These are phyloP conservation scores for Pseudopodoces humilis DNA, from an alignment of 2,113 vertebrate species.

Conservation along the genomic window DNA sequence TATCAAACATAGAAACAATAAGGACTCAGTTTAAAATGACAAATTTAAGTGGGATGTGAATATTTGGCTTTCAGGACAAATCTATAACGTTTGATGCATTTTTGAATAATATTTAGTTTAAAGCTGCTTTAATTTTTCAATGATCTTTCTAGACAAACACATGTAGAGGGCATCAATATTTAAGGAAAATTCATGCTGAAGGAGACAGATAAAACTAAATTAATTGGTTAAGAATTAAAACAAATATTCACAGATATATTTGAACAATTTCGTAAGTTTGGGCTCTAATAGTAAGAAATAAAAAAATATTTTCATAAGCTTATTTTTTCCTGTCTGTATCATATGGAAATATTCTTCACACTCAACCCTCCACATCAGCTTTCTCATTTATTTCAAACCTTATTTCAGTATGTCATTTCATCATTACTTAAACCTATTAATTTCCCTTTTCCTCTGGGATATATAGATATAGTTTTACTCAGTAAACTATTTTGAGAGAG, in stretches of 20 bases:
- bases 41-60: neutral
- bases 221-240: neutral
- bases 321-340: neutral
- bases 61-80: neutral
- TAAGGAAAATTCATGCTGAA: neutral
- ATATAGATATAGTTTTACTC: neutral
- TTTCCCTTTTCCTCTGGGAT: neutral
- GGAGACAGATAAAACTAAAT: neutral
- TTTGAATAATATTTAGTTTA: neutral
- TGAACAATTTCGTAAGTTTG: neutral
- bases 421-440: slow-evolving; percentile 9
- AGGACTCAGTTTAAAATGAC: neutral
- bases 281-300: neutral
- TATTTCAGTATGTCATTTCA: neutral
- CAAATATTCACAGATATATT: neutral
- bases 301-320: neutral
- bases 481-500: neutral
- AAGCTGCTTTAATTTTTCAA: neutral
- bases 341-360: neutral
- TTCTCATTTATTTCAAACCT: neutral
- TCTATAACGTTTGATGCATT: neutral
- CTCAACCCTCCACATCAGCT: neutral
- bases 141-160: neutral
- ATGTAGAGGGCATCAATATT: neutral
- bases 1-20: neutral